These are phyloP conservation scores for Falco columbarius DNA, from an alignment of 2,797 vertebrate genomes.

Conservation along the genomic window DNA sequence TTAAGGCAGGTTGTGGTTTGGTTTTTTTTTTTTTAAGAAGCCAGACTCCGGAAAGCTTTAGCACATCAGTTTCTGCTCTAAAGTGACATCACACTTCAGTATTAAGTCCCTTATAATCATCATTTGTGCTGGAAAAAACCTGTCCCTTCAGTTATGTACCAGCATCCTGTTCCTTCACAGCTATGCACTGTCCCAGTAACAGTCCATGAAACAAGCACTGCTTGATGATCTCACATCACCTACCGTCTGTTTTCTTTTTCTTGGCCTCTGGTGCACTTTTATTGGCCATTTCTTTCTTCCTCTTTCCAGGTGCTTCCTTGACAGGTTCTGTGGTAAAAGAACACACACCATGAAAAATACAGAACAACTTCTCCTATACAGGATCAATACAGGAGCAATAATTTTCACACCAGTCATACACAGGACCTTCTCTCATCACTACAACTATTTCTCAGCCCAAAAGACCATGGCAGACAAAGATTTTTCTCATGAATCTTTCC, in stretches of 20 bases:
- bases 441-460: neutral
- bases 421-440: neutral
- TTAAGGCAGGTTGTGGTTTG: too few species aligned
- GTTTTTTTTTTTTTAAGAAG: neutral
- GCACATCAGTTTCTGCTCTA: conserved; percentile 70
- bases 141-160: too few species aligned
- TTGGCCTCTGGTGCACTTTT: conserved; percentile 88
- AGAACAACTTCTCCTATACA: neutral
- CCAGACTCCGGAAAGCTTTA: neutral
- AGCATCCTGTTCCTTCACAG: neutral
- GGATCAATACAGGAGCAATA: neutral
- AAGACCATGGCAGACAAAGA: accelerated
- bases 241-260: conserved; percentile 89
- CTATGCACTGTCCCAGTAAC: neutral
- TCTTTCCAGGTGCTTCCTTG: conserved; percentile 84
- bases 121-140: conserved; percentile 47
- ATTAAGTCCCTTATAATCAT: conserved; percentile 88
- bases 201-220: neutral
- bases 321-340: conserved; percentile 74
- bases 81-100: conserved; percentile 75
- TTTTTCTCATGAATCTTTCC: neutral
- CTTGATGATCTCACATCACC: neutral
- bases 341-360: neutral
- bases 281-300: conserved; percentile 87
- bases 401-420: neutral